Evolutionary conservation across 2,797 vertebrate species (phyloP), one percentile per base, ranked within the genome.

Genomic region (Margarornis squamiger): DNA sequence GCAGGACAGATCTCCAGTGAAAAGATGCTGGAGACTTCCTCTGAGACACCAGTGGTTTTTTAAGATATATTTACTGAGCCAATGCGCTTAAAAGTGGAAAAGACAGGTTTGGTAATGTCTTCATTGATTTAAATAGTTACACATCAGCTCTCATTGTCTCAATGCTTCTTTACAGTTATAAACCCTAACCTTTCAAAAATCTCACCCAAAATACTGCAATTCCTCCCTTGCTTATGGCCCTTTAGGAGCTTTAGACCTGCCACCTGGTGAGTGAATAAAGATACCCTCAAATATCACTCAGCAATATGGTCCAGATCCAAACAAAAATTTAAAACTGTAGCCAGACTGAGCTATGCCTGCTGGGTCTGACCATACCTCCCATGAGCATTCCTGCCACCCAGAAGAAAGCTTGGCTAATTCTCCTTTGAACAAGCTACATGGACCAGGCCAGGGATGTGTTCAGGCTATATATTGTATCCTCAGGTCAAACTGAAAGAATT

Each of bases 251-350:
- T 92, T 71, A 96, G 68, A 96, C 92, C 92, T 97, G 96, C 97
- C 98, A 98, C 97, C 97, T 96, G 96, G 96, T 93, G 97, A 98
- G 98, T 98, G 97, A 98, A 97, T 98, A 98, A 98, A 96, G 97
- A 98, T 96, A 97, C 91, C 82, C 94, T 98, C 97, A 98, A 97
- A 97, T 97, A 98, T 94, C 97, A 95, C 92, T 97, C 97, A 98
- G 95, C 96, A 95, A 58, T 21, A 96, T 38, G 61, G 79, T 90
- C 94, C 95, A 96, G 97, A 97, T 95, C 81, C 97, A 98, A 98
- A 98, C 97, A 97, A 97, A 98, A 98, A 93, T 97, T 98, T 98
- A 98, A 97, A 98, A 97, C 98, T 97, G 94, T 97, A 97, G 98
- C 97, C 98, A 98, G 97, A 98, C 97, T 92, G 97, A 97, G 97